Conservation (phyloP, 2,113 vertebrate genomes). For the Rhynchomys soricoides region DNA sequence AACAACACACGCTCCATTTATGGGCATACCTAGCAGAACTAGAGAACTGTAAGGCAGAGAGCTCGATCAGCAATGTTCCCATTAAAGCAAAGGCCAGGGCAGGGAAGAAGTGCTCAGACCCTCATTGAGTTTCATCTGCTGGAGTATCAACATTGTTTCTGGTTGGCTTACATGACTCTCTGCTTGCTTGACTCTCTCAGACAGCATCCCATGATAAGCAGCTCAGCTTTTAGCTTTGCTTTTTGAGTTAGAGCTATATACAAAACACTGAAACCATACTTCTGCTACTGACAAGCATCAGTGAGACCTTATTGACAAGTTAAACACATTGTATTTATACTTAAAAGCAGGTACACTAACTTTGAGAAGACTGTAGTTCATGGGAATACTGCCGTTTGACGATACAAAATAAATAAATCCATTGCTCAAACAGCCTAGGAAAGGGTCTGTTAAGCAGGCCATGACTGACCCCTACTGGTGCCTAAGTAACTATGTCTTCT, state of each 20-base stretch:
- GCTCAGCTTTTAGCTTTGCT: neutral
- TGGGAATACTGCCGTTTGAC: conserved; percentile 5
- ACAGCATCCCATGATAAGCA: neutral
- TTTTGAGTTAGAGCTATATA: neutral
- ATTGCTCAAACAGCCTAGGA: neutral
- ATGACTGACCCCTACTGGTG: conserved; percentile 23
- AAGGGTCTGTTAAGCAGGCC: neutral
- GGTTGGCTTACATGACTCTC: neutral
- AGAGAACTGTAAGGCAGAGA: neutral
- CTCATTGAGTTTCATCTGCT: neutral
- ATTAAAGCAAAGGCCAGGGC: neutral
- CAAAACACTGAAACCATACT: conserved; percentile 3
- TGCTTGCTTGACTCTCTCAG: neutral
- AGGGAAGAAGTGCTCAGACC: neutral
- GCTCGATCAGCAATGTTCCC: neutral
- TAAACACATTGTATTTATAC: neutral
- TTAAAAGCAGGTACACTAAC: neutral
- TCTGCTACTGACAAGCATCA: neutral
- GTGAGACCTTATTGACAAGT: neutral
- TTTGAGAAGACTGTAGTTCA: conserved; percentile 15
- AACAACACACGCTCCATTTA: neutral
- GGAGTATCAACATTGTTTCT: neutral
- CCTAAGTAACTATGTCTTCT: too few species aligned
- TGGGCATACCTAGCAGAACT: neutral
- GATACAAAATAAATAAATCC: neutral